Conservation (phyloP, 2,888 invertebrate genomes). For the Pyralis farinalis region DNA sequence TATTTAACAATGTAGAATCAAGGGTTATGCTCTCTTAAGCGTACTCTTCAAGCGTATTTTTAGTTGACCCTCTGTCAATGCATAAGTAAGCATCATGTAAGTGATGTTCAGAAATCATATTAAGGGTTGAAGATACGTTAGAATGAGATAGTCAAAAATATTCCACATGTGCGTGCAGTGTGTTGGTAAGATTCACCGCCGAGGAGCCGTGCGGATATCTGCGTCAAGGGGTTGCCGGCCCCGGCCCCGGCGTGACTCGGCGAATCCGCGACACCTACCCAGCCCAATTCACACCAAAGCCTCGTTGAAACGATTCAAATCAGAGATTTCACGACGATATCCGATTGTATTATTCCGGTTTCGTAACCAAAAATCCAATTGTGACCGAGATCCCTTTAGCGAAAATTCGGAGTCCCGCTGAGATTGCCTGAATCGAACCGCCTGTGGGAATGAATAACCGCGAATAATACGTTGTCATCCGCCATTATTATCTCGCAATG, state of each 20-base stretch:
- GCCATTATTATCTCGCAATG: conserved; percentile 79
- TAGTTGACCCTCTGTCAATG: too few species aligned
- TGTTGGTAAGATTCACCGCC: conserved; percentile 2
- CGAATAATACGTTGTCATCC: conserved; percentile 79
- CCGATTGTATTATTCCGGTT: conserved; percentile 80
- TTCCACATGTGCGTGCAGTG: conserved; percentile 4
- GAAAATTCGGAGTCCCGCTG: conserved; percentile 71
- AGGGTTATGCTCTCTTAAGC: too few species aligned
- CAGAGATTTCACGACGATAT: conserved; percentile 77
- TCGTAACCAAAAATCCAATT: conserved; percentile 80
- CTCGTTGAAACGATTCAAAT: conserved; percentile 75
- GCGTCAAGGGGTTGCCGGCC: conserved; percentile 23
- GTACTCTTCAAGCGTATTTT: too few species aligned
- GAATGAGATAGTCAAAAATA: background rate
- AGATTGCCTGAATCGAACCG: conserved; percentile 71
- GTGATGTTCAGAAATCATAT: too few species aligned
- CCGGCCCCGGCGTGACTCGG: conserved; percentile 46
- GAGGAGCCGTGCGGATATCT: conserved; percentile 27
- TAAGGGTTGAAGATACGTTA: too few species aligned
- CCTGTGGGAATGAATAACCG: conserved; percentile 67
- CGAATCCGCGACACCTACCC: conserved; percentile 58
- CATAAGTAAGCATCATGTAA: too few species aligned
- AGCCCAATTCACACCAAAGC: conserved; percentile 67
- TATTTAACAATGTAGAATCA: too few species aligned
- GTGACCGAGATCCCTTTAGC: conserved; percentile 67